Evolutionary conservation across 1,140 invertebrate genomes (phyloP), one percentile per base, ranked within the genome.

Genomic region (Drosophila erecta): DNA sequence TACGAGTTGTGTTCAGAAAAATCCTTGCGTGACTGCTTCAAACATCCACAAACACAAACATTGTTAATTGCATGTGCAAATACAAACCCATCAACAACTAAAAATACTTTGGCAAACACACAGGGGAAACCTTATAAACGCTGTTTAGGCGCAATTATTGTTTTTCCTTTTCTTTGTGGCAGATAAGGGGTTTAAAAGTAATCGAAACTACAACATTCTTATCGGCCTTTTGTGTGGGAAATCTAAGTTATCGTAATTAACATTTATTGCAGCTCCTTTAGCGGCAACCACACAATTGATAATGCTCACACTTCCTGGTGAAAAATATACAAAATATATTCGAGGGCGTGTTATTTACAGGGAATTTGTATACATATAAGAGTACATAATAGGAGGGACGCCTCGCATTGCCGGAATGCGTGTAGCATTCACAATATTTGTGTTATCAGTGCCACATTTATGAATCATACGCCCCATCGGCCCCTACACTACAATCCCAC

Each of bases 91-190:
- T 37, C 38, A 40, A 51, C 54, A 80, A 85, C 81, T 85, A 83
- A 79, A 83, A 83, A 83, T 83, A 83, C 69, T 83, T 75, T 47
- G 54, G 66, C 81, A 80, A 84, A 79, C 79, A 81, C 58, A 58
- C 54, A 60, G 37, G 20, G 40, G 80, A 84, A 84, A 51, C 80
- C 80, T 38, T 80, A 85, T 46, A 72, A 85, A 85, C 67, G 76
- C 76, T 66, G 50, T 57, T 57, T 76, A 85, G 71, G 65, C 81
- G 66, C 72, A 80, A 85, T 80, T 85, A 72, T 84, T 80, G 40
- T 59, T 61, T 43, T 57, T 44, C 38, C 51, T 37, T 10, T 35
- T 40, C 2, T 22, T 40, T n/a, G 8, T 41, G 3, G 20, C 24
- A 27, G 5, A 41, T n/a, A 41, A 49, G 14, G 20, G 55, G 15